Evolutionary conservation across 2,888 invertebrate genomes (phyloP), one percentile per base, ranked within the genome.

Genomic region (Mythimna ferrago): DNA sequence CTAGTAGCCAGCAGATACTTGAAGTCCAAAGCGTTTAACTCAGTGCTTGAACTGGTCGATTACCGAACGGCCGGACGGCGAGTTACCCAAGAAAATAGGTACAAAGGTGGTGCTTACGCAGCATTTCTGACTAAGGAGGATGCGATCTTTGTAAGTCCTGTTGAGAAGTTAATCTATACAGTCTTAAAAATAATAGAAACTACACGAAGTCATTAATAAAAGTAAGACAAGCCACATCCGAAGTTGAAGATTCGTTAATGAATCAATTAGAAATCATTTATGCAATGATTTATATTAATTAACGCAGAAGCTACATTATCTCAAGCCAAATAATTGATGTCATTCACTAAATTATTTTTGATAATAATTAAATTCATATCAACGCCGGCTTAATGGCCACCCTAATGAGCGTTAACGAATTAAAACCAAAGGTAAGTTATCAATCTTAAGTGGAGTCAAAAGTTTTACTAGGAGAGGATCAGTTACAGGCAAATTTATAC

Each of bases 341-440:
- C 38, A 54, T 19, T 68, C 48, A 57, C 19, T 63, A 10, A 69
- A 76, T 76, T 62, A 76, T 61, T 76, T 75, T 44, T 9, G 32
- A 63, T 54, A 32, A 57, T 71, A 71, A 58, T 74, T 69, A 78
- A 66, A 78, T 56, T 57, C 57, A 41, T 74, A 70, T 62, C 58
- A 71, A 68, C 35, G 61, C 70, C 54, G 48, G 54, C 71, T 71
- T 83, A 65, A 72, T 71, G 79, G 70, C 73, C 79, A 41, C 72
- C 60, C 70, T 79, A 73, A 83, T 78, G 81, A 83, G 75, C 80
- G 80, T 75, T 75, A 65, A 83, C 63, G 72, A 80, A 83, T 80
- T 82, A 83, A 82, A 77, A 65, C 61, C 73, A 71, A 62, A 63
- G 51, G 61, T 67, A 62, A 44, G 58, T 70, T 81, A 83, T 81